Percentiles rank a stretch among this genome's conserved stretches.
phyloP scores from a whole-genome alignment of 2,797 vertebrate species.

The Pipistrellus pipistrellus region DNA sequence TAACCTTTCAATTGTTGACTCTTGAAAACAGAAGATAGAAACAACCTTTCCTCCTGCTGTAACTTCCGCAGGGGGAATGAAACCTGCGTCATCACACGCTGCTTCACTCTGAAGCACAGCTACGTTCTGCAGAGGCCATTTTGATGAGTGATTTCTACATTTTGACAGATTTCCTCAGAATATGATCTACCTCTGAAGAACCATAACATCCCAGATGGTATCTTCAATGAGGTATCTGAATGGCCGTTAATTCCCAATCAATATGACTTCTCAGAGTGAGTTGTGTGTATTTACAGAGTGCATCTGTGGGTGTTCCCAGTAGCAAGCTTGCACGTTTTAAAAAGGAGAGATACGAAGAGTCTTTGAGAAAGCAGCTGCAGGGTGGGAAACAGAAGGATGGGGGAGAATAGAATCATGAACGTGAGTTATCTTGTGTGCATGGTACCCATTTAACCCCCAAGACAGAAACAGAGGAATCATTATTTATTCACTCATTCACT shows the following conservation, averaged over 20 bases:
- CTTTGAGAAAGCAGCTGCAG: slow-evolving; percentile 80
- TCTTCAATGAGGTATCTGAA: slow-evolving; percentile 77
- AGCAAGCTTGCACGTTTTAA: slow-evolving; percentile 11
- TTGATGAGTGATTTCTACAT: slow-evolving; percentile 64
- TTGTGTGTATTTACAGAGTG: slow-evolving; percentile 53
- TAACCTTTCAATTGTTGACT: neutral
- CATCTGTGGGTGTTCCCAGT: slow-evolving; percentile 72
- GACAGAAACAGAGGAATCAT: neutral
- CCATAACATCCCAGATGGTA: slow-evolving; percentile 77
- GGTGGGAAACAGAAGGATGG: neutral
- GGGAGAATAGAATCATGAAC: neutral
- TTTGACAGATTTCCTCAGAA: slow-evolving; percentile 70
- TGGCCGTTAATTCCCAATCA: slow-evolving; percentile 81
- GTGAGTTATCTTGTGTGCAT: neutral
- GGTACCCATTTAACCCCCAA: slow-evolving; percentile 1
- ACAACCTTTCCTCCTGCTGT: neutral
- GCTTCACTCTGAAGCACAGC: neutral
- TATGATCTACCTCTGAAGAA: slow-evolving; percentile 73
- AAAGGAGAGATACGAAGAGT: slow-evolving; percentile 50
- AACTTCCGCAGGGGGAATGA: neutral
- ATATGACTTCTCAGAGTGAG: slow-evolving; percentile 71
- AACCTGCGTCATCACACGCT: neutral
- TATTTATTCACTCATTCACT: slow-evolving; percentile 19
- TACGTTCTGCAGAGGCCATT: slow-evolving; percentile 7
- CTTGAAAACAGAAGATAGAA: neutral